phyloP scores from a whole-genome alignment of 2,888 invertebrate species.

The Standfussiana lucernea region DNA sequence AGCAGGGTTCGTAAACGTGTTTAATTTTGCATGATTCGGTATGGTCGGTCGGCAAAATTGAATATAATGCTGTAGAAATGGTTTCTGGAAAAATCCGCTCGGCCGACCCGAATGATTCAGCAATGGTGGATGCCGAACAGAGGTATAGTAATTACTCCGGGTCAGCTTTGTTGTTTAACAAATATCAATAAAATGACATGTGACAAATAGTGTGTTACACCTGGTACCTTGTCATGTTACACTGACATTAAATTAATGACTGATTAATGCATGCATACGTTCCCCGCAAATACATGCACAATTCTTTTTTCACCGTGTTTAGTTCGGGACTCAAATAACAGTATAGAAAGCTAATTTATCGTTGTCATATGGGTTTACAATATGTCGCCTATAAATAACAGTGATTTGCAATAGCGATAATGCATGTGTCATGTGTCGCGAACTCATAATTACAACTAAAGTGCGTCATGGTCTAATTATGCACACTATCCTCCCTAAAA shows the following conservation, averaged over 20 bases:
- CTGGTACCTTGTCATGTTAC: background rate
- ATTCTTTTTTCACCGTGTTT: background rate
- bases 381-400: conserved; percentile 12
- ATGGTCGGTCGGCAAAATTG: too few relatives aligned
- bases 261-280: conserved; percentile 20
- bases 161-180: background rate
- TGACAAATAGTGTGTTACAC: background rate
- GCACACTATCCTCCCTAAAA: conserved; percentile 32
- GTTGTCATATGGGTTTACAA: conserved; percentile 5
- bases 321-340: background rate
- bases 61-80: too few relatives aligned
- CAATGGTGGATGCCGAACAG: too few relatives aligned
- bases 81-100: too few relatives aligned
- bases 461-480: conserved; percentile 42
- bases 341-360: conserved; percentile 17
- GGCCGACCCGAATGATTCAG: too few relatives aligned
- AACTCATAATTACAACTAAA: background rate
- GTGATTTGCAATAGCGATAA: background rate
- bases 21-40: too few relatives aligned
- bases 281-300: background rate
- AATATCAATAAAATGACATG: background rate
- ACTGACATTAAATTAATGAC: background rate
- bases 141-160: too few relatives aligned
- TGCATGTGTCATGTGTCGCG: conserved; percentile 10
- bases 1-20: too few relatives aligned